Evolutionary conservation across 1,140 invertebrate species (phyloP), one percentile per base, ranked within the genome.

Genomic region (Apocrypta bakeri): DNA sequence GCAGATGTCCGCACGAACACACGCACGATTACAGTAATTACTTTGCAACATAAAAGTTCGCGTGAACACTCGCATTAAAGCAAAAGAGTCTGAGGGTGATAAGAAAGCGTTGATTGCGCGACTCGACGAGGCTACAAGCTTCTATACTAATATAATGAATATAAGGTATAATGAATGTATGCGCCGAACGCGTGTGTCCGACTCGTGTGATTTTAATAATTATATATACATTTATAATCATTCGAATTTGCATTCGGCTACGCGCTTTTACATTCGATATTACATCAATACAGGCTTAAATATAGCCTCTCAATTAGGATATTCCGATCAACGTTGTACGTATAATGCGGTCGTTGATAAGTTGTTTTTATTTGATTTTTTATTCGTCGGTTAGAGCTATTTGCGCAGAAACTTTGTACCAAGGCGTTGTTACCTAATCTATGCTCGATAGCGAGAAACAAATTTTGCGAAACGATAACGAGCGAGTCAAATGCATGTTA

Each of bases 41-140:
- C 48, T 76, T 81, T 56, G 40, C 73, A 40, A 81, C 80, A 71
- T 64, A 83, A 76, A 78, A 82, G 74, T 81, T 86, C 76, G 85
- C 85, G 85, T 84, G 85, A 84, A 85, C 83, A 72, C 68, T 81
- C 79, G 82, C 83, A 84, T 84, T 85, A 85, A 85, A 85, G 40
- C 33, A 64, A 80, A 66, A 83, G 72, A 69, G 71, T 42, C 12
- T n/a, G 24, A 6, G n/a, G 9, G 31, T 33, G 69, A 80, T 80
- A 80, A 80, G 69, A 56, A 40, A 71, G 77, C 42, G 64, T 56
- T 71, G 79, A 81, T 73, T 81, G 25, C 42, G 7, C 71, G 27
- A 56, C 66, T 69, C 64, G 27, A 25, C 31, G 24, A 69, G 77
- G 33, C 33, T 9, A 9, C 2, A 37, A 2, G 33, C 33, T n/a